Base-by-base conservation (phyloP, 2,113 vertebrate species). In the Mesocricetus auratus region DNA sequence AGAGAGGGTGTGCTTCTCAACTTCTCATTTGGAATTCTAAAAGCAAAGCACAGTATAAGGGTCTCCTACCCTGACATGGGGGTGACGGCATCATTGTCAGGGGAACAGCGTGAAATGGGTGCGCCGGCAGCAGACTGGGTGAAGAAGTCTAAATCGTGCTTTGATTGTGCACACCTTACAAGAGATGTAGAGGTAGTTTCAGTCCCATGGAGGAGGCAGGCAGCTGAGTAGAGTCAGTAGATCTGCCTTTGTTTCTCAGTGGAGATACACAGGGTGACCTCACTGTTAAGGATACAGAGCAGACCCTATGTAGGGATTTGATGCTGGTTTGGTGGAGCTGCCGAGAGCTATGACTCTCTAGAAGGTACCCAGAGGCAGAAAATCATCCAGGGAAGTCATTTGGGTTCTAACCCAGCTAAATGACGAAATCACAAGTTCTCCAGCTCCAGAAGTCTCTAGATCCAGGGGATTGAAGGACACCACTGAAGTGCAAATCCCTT, bases 401-500 rank as follows among this genome's bases (percentile, higher is more conserved):
- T 93, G 85, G 60, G 68, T 81, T 73, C 33, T 66, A 60, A 68
- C 50, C 24, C 71, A 73, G 60, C 53, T 69, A 87, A 58, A 39
- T 86, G 78, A 89, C 86, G 83, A 93, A 82, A 50, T 89, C 87
- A 71, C 15, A 88, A 89, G 45, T 66, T 75, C 24, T n/a, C 36
- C 24, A 83, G 22, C 79, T 90, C 29, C 36, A 31, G 66, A 75
- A 64, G 31, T 88, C 7, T 66, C 53, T 31, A 66, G 90, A 89
- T 33, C 47, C 12, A 13, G 22, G n/a, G 2, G 24, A 60, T n/a
- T 77, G 24, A 60, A 79, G 47, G 42, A 68, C 42, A 88, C 6
- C 22, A 73, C 7, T 53, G 29, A 60, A 86, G 24, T 64, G 16
- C 15, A 69, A 26, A 22, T 69, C 16, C 22, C n/a, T 45, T 58